phyloP scores from a whole-genome alignment of 2,888 invertebrate species.

The Encarsia formosa region DNA sequence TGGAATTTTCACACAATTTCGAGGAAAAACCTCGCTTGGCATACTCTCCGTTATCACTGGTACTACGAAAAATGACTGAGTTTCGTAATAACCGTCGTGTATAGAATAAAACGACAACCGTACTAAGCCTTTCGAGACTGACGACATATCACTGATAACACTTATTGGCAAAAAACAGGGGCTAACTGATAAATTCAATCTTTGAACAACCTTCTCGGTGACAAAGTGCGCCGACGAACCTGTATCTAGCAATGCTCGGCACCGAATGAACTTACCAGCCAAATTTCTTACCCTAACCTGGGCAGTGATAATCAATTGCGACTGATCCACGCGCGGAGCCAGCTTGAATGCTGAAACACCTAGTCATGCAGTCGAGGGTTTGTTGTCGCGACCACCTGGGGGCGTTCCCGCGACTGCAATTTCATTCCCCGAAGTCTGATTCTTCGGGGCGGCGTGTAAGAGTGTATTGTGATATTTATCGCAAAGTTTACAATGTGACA shows the following conservation, averaged over 20 bases:
- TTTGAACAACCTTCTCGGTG: background rate
- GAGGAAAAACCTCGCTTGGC: background rate
- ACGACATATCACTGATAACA: background rate
- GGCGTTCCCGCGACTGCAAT: background rate
- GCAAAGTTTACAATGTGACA: background rate
- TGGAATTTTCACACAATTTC: conserved; percentile 17
- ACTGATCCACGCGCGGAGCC: background rate
- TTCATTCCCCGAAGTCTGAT: background rate
- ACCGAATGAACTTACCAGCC: background rate
- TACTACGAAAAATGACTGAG: background rate
- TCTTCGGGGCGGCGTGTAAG: too few species aligned
- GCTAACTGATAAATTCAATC: background rate
- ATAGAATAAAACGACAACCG: background rate
- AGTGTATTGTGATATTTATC: background rate
- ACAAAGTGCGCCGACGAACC: background rate
- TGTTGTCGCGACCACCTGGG: background rate
- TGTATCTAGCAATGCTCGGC: conserved; percentile 1
- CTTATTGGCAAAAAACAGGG: too few species aligned
- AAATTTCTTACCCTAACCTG: background rate
- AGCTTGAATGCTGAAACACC: too few species aligned
- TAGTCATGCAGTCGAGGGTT: background rate
- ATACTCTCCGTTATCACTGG: background rate
- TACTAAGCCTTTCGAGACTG: background rate
- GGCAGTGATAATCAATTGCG: background rate
- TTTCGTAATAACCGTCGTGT: background rate